These are phyloP conservation scores for Drosophila tripunctata DNA, from an alignment of 2,888 invertebrate genomes.

Conservation along the genomic window DNA sequence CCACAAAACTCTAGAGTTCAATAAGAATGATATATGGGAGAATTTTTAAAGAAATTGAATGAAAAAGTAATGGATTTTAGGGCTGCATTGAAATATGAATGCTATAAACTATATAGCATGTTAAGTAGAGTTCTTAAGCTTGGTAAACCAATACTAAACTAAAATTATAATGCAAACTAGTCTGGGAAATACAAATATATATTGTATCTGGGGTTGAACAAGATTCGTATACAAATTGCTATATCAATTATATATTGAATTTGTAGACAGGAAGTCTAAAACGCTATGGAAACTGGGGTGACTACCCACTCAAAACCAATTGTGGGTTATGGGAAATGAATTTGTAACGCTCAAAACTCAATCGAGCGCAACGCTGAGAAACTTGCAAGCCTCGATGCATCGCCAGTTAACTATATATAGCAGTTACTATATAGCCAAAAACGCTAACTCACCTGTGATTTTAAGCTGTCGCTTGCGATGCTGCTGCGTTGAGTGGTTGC, in stretches of 20 bases:
- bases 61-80: too few species aligned
- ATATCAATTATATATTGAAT: too few species aligned
- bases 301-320: neutral
- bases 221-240: too few species aligned
- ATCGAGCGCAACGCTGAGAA: conserved; percentile 62
- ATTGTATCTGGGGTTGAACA: too few species aligned
- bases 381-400: conserved; percentile 15
- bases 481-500: conserved; percentile 36
- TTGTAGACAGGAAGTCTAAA: too few species aligned
- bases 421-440: neutral
- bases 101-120: too few species aligned
- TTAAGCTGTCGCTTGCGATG: conserved; percentile 82
- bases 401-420: neutral
- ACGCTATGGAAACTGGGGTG: conserved; percentile 9
- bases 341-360: conserved; percentile 45
- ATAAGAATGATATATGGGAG: neutral
- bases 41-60: neutral
- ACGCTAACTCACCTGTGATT: conserved; percentile 83
- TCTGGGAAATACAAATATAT: too few species aligned
- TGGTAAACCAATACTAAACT: too few species aligned
- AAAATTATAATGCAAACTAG: too few species aligned
- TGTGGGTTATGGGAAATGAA: conserved; percentile 42
- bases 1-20: conserved; percentile 25
- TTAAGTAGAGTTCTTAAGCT: too few species aligned
- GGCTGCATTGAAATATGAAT: too few species aligned